These are phyloP conservation scores for Psittacara wagleri DNA, from an alignment of 2,113 vertebrate species.

Conservation along the genomic window DNA sequence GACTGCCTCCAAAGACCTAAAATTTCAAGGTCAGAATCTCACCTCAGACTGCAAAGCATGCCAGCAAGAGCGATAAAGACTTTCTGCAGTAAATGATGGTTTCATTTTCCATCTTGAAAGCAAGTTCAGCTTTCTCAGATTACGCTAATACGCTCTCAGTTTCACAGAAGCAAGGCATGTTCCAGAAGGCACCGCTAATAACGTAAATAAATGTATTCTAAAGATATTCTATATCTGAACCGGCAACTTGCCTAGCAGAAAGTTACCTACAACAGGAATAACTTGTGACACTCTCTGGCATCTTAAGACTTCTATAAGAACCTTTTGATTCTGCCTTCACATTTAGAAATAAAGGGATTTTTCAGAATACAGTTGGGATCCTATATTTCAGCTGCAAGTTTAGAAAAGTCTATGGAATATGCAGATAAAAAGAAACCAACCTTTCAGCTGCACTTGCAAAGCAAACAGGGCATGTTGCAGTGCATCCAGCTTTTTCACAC, in stretches of 20 bases:
- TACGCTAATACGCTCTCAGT: not conserved
- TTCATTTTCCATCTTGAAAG: slow-evolving; percentile 22
- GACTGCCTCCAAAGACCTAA: not conserved
- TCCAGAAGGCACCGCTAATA: not conserved
- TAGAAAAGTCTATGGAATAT: not conserved
- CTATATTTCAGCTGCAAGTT: not conserved
- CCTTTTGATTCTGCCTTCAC: not conserved
- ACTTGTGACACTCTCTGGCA: not conserved
- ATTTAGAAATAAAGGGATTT: not conserved
- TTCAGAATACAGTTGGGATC: not conserved
- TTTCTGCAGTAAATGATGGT: not conserved
- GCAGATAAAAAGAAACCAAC: slow-evolving; percentile 64
- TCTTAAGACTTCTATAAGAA: not conserved
- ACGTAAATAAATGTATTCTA: not conserved
- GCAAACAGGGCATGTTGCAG: slow-evolving; percentile 91
- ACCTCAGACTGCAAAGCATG: not conserved
- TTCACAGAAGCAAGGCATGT: not conserved
- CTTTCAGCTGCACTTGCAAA: slow-evolving; percentile 97
- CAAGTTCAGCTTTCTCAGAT: not conserved
- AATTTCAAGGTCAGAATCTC: not conserved
- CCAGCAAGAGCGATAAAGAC: not conserved
- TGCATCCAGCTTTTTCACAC: slow-evolving; percentile 96
- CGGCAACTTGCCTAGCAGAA: not conserved
- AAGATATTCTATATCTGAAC: not conserved
- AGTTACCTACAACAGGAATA: not conserved